A percentile compares a stretch with the other conserved stretches of the same genome.
Conservation (phyloP, 2,888 invertebrate genomes). For the Entomobrya multifasciata region DNA sequence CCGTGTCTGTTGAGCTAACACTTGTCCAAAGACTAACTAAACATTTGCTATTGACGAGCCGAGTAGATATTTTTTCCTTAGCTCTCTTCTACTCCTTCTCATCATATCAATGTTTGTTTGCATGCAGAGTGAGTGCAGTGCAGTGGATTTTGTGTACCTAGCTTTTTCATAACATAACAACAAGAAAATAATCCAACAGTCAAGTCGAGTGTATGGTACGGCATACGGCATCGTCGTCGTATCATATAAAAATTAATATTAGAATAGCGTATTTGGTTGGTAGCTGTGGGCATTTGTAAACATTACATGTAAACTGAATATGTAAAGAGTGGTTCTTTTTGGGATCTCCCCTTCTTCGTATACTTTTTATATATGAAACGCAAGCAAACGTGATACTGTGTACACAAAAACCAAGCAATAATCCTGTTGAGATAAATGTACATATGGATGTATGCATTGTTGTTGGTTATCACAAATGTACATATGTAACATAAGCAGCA, state of each 20-base stretch:
- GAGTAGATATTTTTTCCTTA: conserved; percentile 59
- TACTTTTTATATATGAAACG: background rate
- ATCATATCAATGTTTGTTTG: conserved; percentile 9
- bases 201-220: background rate
- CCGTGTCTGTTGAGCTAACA: conserved; percentile 69
- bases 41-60: conserved; percentile 71
- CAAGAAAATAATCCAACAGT: conserved; percentile 20
- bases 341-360: conserved; percentile 24
- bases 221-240: background rate
- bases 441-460: conserved; percentile 48
- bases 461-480: conserved; percentile 59
- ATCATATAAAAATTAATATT: conserved; percentile 32
- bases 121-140: too few species aligned
- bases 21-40: conserved; percentile 73
- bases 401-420: conserved; percentile 22
- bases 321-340: conserved; percentile 49
- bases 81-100: background rate
- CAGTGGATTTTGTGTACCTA: too few species aligned
- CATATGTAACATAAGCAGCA: too few species aligned
- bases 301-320: too few species aligned
- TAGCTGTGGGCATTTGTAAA: conserved; percentile 52
- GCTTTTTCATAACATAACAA: too few species aligned
- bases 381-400: conserved; percentile 5
- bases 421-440: conserved; percentile 51
- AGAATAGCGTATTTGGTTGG: conserved; percentile 40